Evolutionary conservation across 1,140 invertebrate genomes (phyloP), one percentile per base, ranked within the genome.

Genomic region (Mycetomoellerius zeteki): DNA sequence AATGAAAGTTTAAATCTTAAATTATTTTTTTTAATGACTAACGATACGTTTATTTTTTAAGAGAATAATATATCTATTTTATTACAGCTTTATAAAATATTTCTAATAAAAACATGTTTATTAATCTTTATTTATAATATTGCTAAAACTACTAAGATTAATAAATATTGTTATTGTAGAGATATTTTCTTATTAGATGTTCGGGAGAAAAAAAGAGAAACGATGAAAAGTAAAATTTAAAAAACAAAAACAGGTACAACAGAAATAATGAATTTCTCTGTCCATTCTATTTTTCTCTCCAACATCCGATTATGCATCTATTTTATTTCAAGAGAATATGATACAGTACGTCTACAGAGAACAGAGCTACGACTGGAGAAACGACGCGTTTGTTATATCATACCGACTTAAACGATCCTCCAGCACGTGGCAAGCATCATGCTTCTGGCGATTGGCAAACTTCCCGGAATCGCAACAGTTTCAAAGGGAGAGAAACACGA

Each of bases 341-440:
- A 16, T 10, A 3, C 24, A 1, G 7, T 33, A 64, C 6, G 12
- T 16, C 6, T 19, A 6, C 27, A n/a, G n/a, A 33, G 8, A 65
- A 19, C 0, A 14, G 0, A 24, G 56, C 14, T 16, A 27, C 60
- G 27, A 30, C 30, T 14, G 60, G 14, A 16, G 27, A 19, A 62
- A 30, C 7, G 3, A 65, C n/a, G 1, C 67, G 14, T 12, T 27
- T 54, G 19, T 72, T 62, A 60, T 60, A 21, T 54, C 62, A 65
- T 85, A 67, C 62, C 50, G 58, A 50, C 19, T 54, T 33, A 78
- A 52, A 54, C 8, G 50, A 85, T 85, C 21, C 62, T 67, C 43
- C 27, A 67, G 62, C 43, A 43, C 33, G 60, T 67, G 76, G 62
- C 62, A 16, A n/a, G 24, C 58, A 16, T 52, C 69, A 73, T 47